A percentile compares a stretch with the other conserved stretches of the same genome.
Evolutionary conservation across 92 coral and sea anemone genomes (phyloP).

Genomic region (Scolanthus callimorphus): DNA sequence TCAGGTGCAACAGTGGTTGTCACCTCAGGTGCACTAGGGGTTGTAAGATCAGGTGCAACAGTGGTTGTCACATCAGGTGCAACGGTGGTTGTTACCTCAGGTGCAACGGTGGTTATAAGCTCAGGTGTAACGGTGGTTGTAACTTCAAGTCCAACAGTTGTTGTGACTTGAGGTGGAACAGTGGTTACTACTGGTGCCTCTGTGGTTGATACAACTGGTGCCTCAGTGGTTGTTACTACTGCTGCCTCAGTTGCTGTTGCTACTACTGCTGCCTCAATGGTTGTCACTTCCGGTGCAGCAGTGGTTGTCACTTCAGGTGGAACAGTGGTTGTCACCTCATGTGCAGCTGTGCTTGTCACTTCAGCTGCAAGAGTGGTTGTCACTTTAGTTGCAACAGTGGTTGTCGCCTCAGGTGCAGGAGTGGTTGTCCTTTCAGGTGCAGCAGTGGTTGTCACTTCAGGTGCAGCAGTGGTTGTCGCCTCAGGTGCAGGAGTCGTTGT

Average conservation of each 20-base stretch:
- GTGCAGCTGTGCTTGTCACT: not conserved
- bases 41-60: not conserved
- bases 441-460: too few species aligned
- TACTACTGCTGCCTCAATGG: not conserved
- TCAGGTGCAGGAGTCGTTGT: too few species aligned
- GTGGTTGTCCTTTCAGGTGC: not conserved
- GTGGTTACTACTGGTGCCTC: too few species aligned
- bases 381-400: not conserved
- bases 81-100: not conserved
- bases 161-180: too few species aligned
- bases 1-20: conserved; percentile 8
- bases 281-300: not conserved
- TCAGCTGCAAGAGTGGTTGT: not conserved
- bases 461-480: too few species aligned
- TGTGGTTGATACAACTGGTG: too few species aligned
- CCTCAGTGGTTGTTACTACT: not conserved
- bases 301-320: conserved; percentile 4
- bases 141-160: not conserved
- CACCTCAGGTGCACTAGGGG: not conserved
- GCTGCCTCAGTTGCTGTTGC: not conserved
- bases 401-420: not conserved
- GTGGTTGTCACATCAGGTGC: not conserved
- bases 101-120: not conserved
- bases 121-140: not conserved
- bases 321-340: not conserved